Percentiles rank a stretch among this genome's conserved stretches.
These are phyloP conservation scores for Hirtodrosophila duncani DNA, from an alignment of 2,888 invertebrate species.

Conservation along the genomic window DNA sequence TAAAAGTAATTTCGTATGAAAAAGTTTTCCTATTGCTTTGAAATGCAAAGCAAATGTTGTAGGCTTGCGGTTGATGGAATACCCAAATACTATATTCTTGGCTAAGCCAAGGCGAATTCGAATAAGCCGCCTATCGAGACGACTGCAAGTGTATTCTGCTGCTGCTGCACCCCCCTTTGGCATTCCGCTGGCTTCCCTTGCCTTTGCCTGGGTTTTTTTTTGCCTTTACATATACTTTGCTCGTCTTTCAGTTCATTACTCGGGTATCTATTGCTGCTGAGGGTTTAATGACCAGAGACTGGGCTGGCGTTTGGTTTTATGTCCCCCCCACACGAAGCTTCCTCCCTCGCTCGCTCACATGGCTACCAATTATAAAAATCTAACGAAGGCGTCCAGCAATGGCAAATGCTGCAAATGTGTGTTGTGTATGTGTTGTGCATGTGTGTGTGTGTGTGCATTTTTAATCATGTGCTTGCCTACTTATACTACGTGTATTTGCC, in stretches of 20 bases:
- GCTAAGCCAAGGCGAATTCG: constrained; percentile 28
- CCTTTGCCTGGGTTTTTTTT: constrained; percentile 20
- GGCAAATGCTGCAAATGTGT: background rate
- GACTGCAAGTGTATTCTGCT: constrained; percentile 4
- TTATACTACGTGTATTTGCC: constrained; percentile 44
- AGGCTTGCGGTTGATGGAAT: too few species aligned
- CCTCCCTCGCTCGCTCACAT: too few species aligned
- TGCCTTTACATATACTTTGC: background rate
- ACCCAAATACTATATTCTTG: too few species aligned
- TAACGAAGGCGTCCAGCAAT: background rate
- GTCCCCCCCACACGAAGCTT: too few species aligned
- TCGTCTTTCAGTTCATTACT: background rate
- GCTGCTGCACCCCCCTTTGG: background rate
- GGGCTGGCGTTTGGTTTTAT: constrained; percentile 27
- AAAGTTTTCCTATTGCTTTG: too few species aligned
- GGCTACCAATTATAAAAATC: too few species aligned
- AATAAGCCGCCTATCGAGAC: constrained; percentile 14
- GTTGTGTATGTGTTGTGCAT: constrained; percentile 3
- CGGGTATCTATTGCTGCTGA: constrained; percentile 1
- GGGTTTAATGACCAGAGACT: constrained; percentile 39
- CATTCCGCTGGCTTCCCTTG: constrained; percentile 27
- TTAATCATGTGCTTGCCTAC: constrained; percentile 68
- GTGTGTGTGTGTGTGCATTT: constrained; percentile 49
- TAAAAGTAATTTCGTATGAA: too few species aligned
- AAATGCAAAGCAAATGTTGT: too few species aligned